Evolutionary conservation across 2,797 vertebrate genomes (phyloP), one percentile per base, ranked within the genome.

Genomic region (Gouania willdenowi): DNA sequence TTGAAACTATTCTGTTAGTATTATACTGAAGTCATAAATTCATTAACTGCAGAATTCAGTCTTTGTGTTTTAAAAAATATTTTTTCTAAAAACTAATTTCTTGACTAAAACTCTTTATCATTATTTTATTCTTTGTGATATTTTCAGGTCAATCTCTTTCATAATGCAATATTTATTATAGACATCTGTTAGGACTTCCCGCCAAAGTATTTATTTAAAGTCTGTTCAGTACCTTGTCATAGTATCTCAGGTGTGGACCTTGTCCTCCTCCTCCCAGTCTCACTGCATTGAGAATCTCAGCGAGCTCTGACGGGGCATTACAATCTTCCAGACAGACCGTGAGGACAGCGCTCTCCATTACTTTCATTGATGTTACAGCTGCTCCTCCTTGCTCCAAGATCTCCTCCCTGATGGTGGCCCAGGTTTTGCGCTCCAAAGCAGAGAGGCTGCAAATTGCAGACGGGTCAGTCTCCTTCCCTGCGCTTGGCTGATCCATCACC

Each of bases 341-440:
- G 20, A 91, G 37, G 34, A 90, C 60, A 0, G 89, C 83, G 5
- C 85, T 88, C 69, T 91, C 89, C 83, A 90, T 89, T 39, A 84
- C 14, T 17, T 43, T 43, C 4, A 91, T 73, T 0, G 87, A 87
- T 18, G 43, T 48, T 3, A 76, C 77, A 5, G 77, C 61, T 1
- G 43, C 55, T 15, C 81, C 81, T 15, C 79, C 82, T 36, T 44
- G 49, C 15, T 26, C 40, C 28, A 85, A 39, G 26, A 90, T 86
- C 36, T 81, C 57, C 17, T 82, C 79, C 38, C 89, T 81, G 22
- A 81, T 49, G 3, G 36, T 34, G 4, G 81, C 76, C 89, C 89
- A 91, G 52, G 63, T 24, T 32, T 71, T 83, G 15, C 89, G 86
- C 4, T 83, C 66, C 38, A 88, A 61, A 26, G 83, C 77, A 8